phyloP scores from a whole-genome alignment of 35 echinoderm and acorn worm genomes.

The Apostichopus parvimensis region DNA sequence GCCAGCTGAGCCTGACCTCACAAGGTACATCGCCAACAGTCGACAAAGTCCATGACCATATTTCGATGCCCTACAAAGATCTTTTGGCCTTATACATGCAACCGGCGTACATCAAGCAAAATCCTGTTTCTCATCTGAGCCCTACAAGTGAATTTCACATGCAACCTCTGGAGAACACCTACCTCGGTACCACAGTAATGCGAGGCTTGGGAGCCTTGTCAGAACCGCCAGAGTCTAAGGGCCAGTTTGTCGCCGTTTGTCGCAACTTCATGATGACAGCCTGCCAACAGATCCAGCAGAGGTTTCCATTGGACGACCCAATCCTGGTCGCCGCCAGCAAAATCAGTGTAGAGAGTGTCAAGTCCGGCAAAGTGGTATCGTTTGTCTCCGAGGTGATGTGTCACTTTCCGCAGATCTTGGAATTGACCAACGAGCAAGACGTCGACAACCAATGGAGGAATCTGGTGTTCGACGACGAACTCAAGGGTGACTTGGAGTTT shows the following conservation, averaged over 20 bases:
- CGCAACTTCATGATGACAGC: slow-evolving; percentile 35
- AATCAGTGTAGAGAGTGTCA: slow-evolving; percentile 18
- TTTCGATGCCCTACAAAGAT: neutral
- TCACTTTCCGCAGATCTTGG: slow-evolving; percentile 25
- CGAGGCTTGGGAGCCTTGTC: neutral
- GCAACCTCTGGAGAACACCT: slow-evolving; percentile 34
- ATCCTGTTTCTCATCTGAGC: slow-evolving; percentile 1
- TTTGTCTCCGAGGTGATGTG: slow-evolving; percentile 18
- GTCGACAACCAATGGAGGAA: slow-evolving; percentile 33
- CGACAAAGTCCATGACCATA: slow-evolving; percentile 9
- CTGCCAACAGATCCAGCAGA: slow-evolving; percentile 40
- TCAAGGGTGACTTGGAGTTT: slow-evolving; percentile 2
- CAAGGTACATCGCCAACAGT: slow-evolving; percentile 18
- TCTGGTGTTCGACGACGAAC: slow-evolving; percentile 27
- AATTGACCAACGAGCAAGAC: slow-evolving; percentile 25
- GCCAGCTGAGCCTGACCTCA: neutral
- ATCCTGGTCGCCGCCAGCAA: slow-evolving; percentile 29
- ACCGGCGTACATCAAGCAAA: slow-evolving; percentile 11
- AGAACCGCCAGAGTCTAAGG: slow-evolving; percentile 31
- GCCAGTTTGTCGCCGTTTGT: slow-evolving; percentile 19
- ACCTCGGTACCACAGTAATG: slow-evolving; percentile 30
- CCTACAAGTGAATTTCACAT: slow-evolving; percentile 17
- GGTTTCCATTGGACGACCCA: slow-evolving; percentile 21
- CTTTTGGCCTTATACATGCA: slow-evolving; percentile 29
- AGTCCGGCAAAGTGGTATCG: neutral